Conservation (phyloP, 2,113 vertebrate genomes). For the Marcusenius ussheri region DNA sequence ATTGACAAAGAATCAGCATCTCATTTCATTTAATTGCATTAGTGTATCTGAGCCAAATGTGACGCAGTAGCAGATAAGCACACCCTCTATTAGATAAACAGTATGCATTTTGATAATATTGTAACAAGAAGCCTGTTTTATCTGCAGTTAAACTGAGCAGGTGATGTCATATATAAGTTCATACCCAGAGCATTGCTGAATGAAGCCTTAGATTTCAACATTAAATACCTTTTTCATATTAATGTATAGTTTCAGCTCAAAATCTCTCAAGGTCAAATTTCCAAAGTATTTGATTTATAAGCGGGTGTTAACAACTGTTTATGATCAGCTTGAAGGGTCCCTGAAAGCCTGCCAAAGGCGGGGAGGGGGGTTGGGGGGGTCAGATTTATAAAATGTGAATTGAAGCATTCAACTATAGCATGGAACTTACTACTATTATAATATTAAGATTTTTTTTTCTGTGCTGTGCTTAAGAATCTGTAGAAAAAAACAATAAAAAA, state of each 20-base stretch:
- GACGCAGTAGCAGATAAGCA: neutral
- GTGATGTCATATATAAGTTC: neutral
- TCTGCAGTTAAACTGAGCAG: neutral
- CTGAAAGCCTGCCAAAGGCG: neutral
- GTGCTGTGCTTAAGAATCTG: neutral
- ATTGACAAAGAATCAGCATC: neutral
- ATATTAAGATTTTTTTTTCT: neutral
- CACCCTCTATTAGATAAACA: neutral
- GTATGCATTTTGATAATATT: neutral
- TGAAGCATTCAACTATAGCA: neutral
- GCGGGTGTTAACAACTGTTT: neutral
- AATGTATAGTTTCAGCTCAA: neutral
- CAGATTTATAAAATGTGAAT: neutral
- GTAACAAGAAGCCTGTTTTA: neutral
- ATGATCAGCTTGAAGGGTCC: neutral
- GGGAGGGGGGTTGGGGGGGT: neutral
- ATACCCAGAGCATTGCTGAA: neutral
- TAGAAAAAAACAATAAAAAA: slow-evolving; percentile 2
- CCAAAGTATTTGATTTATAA: neutral
- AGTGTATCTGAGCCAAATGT: neutral
- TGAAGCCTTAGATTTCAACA: neutral
- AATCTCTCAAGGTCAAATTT: neutral
- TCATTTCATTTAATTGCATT: neutral
- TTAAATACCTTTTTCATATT: neutral
- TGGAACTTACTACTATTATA: neutral